Percentiles rank a stretch among this genome's conserved stretches.
These are phyloP conservation scores for Clinocottus analis DNA, from an alignment of 2,113 vertebrate genomes.

Conservation along the genomic window DNA sequence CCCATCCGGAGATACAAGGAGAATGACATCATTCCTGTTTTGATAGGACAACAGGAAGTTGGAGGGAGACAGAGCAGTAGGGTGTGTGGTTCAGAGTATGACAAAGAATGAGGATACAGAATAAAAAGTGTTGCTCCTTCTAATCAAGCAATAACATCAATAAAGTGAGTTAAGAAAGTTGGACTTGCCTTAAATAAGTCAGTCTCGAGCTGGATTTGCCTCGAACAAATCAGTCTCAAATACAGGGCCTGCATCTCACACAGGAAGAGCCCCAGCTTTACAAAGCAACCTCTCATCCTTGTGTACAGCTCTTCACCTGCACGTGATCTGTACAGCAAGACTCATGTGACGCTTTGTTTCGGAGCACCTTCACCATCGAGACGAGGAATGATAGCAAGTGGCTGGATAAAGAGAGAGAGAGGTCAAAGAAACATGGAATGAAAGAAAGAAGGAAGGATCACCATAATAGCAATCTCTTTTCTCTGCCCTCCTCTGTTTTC, in stretches of 20 bases:
- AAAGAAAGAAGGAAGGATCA: constrained; percentile 22
- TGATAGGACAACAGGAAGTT: constrained; percentile 70
- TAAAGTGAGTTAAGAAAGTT: constrained; percentile 60
- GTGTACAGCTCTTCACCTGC: constrained; percentile 9
- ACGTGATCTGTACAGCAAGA: constrained; percentile 16
- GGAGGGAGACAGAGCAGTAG: constrained; percentile 8
- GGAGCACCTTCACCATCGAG: constrained; percentile 37
- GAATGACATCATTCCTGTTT: constrained; percentile 77
- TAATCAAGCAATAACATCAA: constrained; percentile 65
- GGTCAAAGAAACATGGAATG: not conserved
- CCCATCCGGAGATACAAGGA: constrained; percentile 60
- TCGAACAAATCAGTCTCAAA: constrained; percentile 33
- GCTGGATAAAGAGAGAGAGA: constrained; percentile 36
- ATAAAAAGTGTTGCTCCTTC: constrained; percentile 36
- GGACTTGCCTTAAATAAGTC: constrained; percentile 38
- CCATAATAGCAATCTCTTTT: constrained; percentile 50
- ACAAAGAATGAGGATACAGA: constrained; percentile 18
- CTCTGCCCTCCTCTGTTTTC: constrained; percentile 17
- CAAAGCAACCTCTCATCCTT: constrained; percentile 1
- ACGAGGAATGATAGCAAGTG: constrained; percentile 29
- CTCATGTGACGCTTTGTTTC: constrained; percentile 36
- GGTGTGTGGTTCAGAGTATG: constrained; percentile 16
- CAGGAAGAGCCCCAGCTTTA: constrained; percentile 29
- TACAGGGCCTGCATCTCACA: too few relatives aligned
- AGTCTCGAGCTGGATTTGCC: constrained; percentile 2